These are phyloP conservation scores for Gnathonemus echidnorhynchus DNA, from an alignment of 2,113 vertebrate genomes.

Conservation along the genomic window DNA sequence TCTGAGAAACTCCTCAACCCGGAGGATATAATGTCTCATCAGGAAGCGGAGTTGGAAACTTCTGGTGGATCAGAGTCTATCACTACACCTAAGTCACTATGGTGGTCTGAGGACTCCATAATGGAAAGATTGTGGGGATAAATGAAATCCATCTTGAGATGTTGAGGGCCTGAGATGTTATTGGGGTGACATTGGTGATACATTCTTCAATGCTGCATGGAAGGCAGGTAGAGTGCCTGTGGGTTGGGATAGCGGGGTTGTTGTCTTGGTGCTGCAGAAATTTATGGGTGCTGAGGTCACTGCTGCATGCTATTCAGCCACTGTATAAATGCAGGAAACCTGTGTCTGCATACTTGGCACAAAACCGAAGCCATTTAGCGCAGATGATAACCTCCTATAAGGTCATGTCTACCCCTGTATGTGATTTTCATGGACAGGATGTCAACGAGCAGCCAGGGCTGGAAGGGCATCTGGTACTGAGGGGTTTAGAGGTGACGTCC, in stretches of 20 bases:
- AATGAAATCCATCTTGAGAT: neutral
- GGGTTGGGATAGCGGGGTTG: neutral
- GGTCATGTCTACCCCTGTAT: neutral
- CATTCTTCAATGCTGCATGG: neutral
- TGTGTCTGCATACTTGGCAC: neutral
- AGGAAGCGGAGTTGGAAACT: neutral
- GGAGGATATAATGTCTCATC: neutral
- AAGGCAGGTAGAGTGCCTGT: neutral
- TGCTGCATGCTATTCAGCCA: neutral
- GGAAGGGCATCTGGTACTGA: neutral
- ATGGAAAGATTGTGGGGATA: neutral
- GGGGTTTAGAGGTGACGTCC: neutral
- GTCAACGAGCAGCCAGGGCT: neutral
- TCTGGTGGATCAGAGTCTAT: neutral
- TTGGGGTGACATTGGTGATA: neutral
- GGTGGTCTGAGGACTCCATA: neutral
- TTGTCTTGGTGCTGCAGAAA: neutral
- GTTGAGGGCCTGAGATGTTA: neutral
- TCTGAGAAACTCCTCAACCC: neutral
- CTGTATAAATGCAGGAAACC: neutral
- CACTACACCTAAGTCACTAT: neutral
- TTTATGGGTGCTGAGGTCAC: neutral
- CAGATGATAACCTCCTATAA: neutral
- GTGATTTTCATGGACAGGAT: neutral
- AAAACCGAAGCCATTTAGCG: neutral